Base-by-base conservation (phyloP, 2,888 invertebrate species). In the Timema podura region DNA sequence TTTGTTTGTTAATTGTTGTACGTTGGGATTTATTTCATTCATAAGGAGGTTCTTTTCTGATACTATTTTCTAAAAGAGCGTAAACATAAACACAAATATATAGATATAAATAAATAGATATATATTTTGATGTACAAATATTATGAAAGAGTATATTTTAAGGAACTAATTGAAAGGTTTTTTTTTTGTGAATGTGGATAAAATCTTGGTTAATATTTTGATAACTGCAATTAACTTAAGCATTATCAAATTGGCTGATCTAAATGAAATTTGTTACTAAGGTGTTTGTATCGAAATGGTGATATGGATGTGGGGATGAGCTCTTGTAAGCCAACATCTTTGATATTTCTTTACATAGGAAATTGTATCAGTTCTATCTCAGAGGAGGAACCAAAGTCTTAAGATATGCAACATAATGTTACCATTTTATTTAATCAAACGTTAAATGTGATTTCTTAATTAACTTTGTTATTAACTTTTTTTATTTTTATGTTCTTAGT, bases 41-140 rank as follows among this genome's bases (percentile, higher is more conserved):
- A 30, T 30, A 30, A 30, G 30, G 30, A 61, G 16, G 61, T 61
- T 61, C 61, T 61, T 30, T 61, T 30, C 61, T 61, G 61, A 45
- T 45, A 61, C 30, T 61, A 61, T 61, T 61, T 61, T 61, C 61
- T 61, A 61, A 61, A 44, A 45, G 61, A 61, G 16, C 30, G 45
- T 61, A 61, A 13, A 61, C 61, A 61, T 30, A 61, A 61, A 61
- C 9, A 30, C 30, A 30, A 30, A 30, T 30, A 30, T 30, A 30
- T 30, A 30, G 30, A 30, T 30, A 30, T 30, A 30, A 30, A 30
- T 30, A 30, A 30, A 30, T 30, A 30, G n/a, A 30, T 30, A 61
- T 61, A 61, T 30, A 61, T 61, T 61, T 61, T 61, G 30, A 61
- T 61, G 61, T 61, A 61, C 61, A 61, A 61, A 61, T 61, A 45